These are phyloP conservation scores for Callocephalon fimbriatum DNA, from an alignment of 2,113 vertebrate genomes.

Conservation along the genomic window DNA sequence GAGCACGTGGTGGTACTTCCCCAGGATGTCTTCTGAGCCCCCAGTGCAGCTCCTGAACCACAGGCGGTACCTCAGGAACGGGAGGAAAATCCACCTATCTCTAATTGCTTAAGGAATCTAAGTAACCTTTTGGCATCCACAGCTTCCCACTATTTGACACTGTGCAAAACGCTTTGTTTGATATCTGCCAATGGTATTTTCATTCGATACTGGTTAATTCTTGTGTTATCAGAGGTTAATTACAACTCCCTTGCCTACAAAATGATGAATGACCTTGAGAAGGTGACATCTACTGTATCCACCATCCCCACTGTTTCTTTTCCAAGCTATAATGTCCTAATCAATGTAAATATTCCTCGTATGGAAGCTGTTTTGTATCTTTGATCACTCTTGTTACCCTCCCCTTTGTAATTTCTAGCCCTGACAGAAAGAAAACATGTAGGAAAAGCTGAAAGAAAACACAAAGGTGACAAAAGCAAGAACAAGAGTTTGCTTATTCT, in stretches of 20 bases:
- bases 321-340: not conserved
- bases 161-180: not conserved
- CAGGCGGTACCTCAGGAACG: not conserved
- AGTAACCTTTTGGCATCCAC: not conserved
- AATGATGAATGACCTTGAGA: not conserved
- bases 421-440: not conserved
- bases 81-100: not conserved
- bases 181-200: not conserved
- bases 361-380: not conserved
- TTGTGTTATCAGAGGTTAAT: not conserved
- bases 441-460: not conserved
- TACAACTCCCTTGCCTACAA: not conserved
- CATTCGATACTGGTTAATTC: not conserved
- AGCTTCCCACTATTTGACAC: not conserved
- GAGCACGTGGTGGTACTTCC: rapidly evolving
- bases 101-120: not conserved
- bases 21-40: not conserved
- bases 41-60: not conserved
- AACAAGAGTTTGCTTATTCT: not conserved
- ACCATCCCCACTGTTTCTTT: not conserved
- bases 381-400: not conserved
- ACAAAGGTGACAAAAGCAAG: not conserved
- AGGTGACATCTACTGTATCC: not conserved
- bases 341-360: not conserved
- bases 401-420: not conserved